Evolutionary conservation across 2,888 invertebrate genomes (phyloP).

Genomic region (Dascillus cervinus): DNA sequence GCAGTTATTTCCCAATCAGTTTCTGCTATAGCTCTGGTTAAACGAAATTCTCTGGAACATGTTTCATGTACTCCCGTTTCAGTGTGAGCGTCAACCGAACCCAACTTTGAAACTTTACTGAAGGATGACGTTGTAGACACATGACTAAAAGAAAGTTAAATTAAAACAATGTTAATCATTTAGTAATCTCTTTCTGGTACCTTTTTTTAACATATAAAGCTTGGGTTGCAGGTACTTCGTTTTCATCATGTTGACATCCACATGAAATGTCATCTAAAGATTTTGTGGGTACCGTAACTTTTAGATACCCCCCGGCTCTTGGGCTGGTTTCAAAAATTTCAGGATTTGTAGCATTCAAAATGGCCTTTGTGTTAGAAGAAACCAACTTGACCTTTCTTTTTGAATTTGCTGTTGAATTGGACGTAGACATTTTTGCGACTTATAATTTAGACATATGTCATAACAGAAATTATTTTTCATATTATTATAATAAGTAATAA

Average conservation of each 20-base stretch:
- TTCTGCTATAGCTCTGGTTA: constrained; percentile 11
- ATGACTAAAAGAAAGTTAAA: constrained; percentile 1
- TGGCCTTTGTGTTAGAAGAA: not conserved
- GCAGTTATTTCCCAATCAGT: constrained; percentile 10
- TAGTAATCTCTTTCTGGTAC: too few species aligned
- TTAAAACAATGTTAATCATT: too few species aligned
- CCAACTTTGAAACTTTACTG: constrained; percentile 1
- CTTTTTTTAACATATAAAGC: too few species aligned
- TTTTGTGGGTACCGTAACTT: too few species aligned
- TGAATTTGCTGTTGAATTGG: not conserved
- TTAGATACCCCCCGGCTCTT: constrained; percentile 15
- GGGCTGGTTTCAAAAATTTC: constrained; percentile 12
- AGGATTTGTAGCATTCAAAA: constrained; percentile 10
- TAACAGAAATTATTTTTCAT: too few species aligned
- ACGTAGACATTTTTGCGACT: not conserved
- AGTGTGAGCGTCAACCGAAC: not conserved
- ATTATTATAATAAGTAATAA: too few species aligned
- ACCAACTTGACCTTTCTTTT: not conserved
- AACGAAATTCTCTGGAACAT: constrained; percentile 12
- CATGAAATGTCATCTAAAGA: too few species aligned
- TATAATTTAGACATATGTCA: too few species aligned
- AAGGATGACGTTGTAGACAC: not conserved
- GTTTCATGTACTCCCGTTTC: not conserved
- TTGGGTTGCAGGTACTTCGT: too few species aligned
- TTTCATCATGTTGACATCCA: too few species aligned